A percentile compares a stretch with the other conserved stretches of the same genome.
Evolutionary conservation across 2,888 invertebrate species (phyloP).

Genomic region (Pterobdella sp.): DNA sequence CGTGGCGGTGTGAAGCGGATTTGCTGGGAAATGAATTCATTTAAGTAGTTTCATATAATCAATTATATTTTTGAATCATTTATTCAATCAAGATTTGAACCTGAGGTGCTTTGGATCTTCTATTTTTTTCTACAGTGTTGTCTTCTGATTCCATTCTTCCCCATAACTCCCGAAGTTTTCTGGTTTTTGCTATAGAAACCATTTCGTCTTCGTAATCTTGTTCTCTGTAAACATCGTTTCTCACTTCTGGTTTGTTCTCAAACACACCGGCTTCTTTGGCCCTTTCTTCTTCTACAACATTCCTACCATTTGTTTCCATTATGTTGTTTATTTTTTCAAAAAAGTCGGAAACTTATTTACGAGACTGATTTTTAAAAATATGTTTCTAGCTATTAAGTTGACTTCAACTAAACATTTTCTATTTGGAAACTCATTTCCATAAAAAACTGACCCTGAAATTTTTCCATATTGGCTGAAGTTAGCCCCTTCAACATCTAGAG

Average conservation of each 20-base stretch:
- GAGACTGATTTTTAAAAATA: too few species aligned
- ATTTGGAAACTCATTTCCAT: neutral
- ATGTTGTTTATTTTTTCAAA: too few species aligned
- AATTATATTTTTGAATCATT: neutral
- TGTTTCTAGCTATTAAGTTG: too few species aligned
- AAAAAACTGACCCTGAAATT: neutral
- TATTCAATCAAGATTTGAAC: neutral
- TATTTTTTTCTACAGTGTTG: neutral
- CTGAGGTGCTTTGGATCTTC: conserved; percentile 15
- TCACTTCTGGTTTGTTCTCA: conserved; percentile 36
- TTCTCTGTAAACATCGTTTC: conserved; percentile 36
- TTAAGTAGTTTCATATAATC: neutral
- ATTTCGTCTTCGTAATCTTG: conserved; percentile 28
- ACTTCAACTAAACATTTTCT: neutral
- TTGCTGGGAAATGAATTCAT: conserved; percentile 8
- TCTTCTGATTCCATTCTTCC: conserved; percentile 17
- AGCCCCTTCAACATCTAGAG: conserved; percentile 21
- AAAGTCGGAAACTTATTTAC: too few species aligned
- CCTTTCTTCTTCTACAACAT: conserved; percentile 32
- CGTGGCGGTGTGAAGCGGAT: conserved; percentile 25
- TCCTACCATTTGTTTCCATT: too few species aligned
- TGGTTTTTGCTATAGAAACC: conserved; percentile 28
- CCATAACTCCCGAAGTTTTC: conserved; percentile 27
- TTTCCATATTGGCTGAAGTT: conserved; percentile 1
- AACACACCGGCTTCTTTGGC: conserved; percentile 36